Base-by-base conservation (phyloP, 2,797 vertebrate species). In the Microctenopoma steveboyesi region DNA sequence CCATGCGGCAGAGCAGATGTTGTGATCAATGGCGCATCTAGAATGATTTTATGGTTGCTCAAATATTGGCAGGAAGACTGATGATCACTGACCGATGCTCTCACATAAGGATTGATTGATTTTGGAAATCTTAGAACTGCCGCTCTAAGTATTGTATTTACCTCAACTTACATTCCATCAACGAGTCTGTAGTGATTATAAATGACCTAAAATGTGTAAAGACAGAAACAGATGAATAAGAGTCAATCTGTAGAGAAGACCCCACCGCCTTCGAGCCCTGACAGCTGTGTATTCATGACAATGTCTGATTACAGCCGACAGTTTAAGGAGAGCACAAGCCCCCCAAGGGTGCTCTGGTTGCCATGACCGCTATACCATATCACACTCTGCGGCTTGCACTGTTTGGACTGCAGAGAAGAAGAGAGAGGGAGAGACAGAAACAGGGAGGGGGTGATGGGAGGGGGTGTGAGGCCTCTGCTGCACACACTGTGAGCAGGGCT, bases 351-450 rank as follows among this genome's bases (percentile, higher is more conserved):
- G 66, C 72, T 74, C 67, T 28, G 39, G 50, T 78, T 83, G 63
- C 77, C 74, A 83, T 77, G 74, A 78, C 69, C 53, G 64, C 78
- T 57, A 46, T 53, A 60, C 47, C 78, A 73, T 73, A 79, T 81
- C 72, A 30, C 27, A 5, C 76, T 72, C 67, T 82, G 87, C 81
- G 10, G 74, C 57, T 65, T 65, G 71, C 46, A 78, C 74, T 68
- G 69, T 76, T 81, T 74, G 64, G 80, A 79, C 88, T 87, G 84
- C 78, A 79, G 75, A 74, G 64, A 73, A 79, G 18, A 64, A 39
- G 61, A 73, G 81, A 13, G 75, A 39, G 61, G 72, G 81, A 13
- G 75, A 76, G 64, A 66, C n/a, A 54, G 68, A 22, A 43, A 46
- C 25, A 43, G 51, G 61, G 64, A n/a, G 73, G 49, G 35, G 65